phyloP scores from a whole-genome alignment of 2,113 vertebrate genomes.

The Leucopsar rothschildi region DNA sequence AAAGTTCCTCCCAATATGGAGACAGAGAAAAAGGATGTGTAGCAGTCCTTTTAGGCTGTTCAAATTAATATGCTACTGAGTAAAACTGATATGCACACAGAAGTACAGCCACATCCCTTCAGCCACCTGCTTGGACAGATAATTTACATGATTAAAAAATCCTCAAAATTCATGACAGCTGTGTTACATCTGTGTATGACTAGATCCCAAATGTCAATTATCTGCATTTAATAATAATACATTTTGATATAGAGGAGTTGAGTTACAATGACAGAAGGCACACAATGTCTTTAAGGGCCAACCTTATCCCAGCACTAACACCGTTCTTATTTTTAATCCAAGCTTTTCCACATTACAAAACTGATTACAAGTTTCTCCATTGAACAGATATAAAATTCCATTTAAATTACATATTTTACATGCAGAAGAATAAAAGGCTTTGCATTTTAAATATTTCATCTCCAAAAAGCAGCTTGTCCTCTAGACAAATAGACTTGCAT shows the following conservation, averaged over 20 bases:
- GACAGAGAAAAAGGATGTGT: background rate
- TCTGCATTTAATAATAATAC: background rate
- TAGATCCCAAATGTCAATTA: background rate
- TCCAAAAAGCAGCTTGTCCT: background rate
- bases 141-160: background rate
- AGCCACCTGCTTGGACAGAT: background rate
- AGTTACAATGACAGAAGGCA: background rate
- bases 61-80: background rate
- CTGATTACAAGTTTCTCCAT: background rate
- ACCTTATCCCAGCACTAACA: background rate
- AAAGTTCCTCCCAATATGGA: background rate
- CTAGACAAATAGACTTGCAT: background rate
- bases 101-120: background rate
- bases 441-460: background rate
- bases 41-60: background rate
- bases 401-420: background rate
- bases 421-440: background rate
- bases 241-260: background rate
- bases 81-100: background rate
- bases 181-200: background rate
- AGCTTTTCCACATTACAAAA: background rate
- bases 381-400: background rate
- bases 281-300: background rate
- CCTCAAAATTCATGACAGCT: background rate
- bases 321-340: background rate